These are phyloP conservation scores for Andrena minutula DNA, from an alignment of 2,888 invertebrate genomes.

Conservation along the genomic window DNA sequence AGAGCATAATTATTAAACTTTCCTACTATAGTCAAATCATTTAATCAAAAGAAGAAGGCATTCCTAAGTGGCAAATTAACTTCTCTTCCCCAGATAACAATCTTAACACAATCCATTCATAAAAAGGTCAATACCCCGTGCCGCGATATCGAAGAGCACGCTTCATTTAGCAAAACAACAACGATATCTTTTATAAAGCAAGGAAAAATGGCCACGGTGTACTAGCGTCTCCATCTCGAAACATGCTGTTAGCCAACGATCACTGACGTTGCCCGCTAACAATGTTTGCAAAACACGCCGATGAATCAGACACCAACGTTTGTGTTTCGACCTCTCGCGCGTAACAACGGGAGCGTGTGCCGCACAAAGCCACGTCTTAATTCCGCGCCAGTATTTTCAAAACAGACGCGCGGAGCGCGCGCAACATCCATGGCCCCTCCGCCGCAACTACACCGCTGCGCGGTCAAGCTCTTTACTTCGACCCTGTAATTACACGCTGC, in stretches of 20 bases:
- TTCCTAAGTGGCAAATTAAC: no score
- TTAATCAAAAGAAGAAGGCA: no score
- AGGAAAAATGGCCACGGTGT: neutral
- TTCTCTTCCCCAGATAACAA: neutral
- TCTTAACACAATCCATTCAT: neutral
- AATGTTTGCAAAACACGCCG: slow-evolving; percentile 42
- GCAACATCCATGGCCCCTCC: neutral
- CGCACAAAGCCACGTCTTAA: slow-evolving; percentile 14
- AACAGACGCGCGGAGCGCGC: neutral
- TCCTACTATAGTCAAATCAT: no score
- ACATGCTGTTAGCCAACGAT: neutral
- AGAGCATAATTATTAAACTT: no score
- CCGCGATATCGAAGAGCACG: neutral
- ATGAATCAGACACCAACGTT: slow-evolving; percentile 39
- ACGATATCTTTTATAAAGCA: neutral
- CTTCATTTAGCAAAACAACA: neutral
- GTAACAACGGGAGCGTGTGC: neutral
- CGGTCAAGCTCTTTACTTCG: neutral
- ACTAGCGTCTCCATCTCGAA: neutral
- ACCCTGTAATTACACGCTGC: slow-evolving; percentile 34
- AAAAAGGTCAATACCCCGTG: neutral
- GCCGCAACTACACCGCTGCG: neutral
- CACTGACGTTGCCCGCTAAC: neutral
- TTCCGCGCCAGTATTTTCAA: slow-evolving; percentile 8
- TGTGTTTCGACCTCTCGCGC: neutral